Percentiles rank a stretch among this genome's conserved stretches.
Conservation (phyloP, 2,113 vertebrate genomes). For the Echinops telfairi region DNA sequence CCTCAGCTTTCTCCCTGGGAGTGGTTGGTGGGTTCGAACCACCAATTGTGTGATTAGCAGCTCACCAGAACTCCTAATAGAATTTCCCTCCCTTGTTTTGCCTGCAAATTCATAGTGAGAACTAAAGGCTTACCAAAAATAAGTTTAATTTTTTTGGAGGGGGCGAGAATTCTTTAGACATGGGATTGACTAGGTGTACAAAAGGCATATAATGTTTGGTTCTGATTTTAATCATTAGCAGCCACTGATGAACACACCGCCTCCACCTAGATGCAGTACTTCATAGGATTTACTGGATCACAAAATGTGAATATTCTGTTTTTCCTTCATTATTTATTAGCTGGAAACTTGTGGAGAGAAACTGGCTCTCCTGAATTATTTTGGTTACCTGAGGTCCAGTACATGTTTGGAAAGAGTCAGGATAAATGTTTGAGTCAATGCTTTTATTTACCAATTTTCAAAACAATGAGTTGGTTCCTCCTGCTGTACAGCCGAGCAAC, state of each 20-base stretch:
- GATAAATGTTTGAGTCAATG: conserved; percentile 20
- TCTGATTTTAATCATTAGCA: conserved; percentile 15
- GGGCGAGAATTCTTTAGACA: conserved; percentile 4
- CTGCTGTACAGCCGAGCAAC: background rate
- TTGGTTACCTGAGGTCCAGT: conserved; percentile 42
- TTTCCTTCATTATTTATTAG: conserved; percentile 24
- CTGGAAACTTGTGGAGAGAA: conserved; percentile 52
- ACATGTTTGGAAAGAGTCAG: background rate
- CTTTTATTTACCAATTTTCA: conserved; percentile 44
- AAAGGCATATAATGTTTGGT: conserved; percentile 3
- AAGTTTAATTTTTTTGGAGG: background rate
- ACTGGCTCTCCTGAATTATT: background rate
- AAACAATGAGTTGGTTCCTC: conserved; percentile 24
- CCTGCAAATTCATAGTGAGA: conserved; percentile 47
- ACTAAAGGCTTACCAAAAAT: conserved; percentile 52
- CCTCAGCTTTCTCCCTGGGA: too few relatives aligned
- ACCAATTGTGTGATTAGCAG: too few relatives aligned
- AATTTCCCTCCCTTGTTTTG: background rate
- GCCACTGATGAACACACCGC: background rate
- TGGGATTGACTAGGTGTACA: conserved; percentile 37
- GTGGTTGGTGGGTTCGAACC: too few relatives aligned
- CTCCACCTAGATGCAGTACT: background rate
- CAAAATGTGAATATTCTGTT: conserved; percentile 30
- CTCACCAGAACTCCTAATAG: too few relatives aligned
- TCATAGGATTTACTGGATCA: background rate